A percentile compares a stretch with the other conserved stretches of the same genome.
Evolutionary conservation across 37 sponge, comb jelly and placozoan genomes (phyloP).

Genomic region (Halisarca cf. caerulea): DNA sequence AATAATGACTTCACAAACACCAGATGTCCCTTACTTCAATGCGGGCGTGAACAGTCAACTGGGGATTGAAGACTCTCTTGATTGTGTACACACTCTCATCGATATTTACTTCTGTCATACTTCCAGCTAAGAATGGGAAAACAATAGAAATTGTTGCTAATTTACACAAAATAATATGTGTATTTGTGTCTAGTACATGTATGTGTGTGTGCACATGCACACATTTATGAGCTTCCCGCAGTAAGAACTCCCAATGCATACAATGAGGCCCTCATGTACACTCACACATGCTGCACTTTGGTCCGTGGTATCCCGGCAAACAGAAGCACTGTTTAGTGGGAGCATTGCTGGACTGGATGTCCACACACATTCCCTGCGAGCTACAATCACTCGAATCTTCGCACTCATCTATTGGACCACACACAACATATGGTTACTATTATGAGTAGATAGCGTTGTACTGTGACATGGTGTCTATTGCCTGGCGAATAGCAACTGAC

Average conservation of each 20-base stretch:
- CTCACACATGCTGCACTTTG: conserved; percentile 46
- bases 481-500: no score
- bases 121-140: no score
- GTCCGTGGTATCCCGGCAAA: conserved; percentile 61
- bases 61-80: conserved; percentile 16
- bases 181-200: no score
- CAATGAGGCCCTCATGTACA: not conserved
- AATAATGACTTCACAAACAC: not conserved
- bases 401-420: conserved; percentile 73
- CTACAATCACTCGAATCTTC: conserved; percentile 50
- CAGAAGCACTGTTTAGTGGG: conserved; percentile 76
- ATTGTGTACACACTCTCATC: conserved; percentile 39
- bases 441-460: no score
- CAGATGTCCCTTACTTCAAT: conserved; percentile 47
- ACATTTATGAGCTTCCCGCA: no score
- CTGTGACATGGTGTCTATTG: no score
- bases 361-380: conserved; percentile 54
- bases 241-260: not conserved
- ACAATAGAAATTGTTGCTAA: not conserved
- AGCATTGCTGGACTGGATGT: conserved; percentile 36
- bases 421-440: no score
- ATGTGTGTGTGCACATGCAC: no score
- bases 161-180: not conserved
- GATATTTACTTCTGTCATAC: not conserved
- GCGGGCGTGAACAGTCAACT: conserved; percentile 37